Conservation (phyloP, 1,140 invertebrate species). For the Calephelis nemesis region DNA sequence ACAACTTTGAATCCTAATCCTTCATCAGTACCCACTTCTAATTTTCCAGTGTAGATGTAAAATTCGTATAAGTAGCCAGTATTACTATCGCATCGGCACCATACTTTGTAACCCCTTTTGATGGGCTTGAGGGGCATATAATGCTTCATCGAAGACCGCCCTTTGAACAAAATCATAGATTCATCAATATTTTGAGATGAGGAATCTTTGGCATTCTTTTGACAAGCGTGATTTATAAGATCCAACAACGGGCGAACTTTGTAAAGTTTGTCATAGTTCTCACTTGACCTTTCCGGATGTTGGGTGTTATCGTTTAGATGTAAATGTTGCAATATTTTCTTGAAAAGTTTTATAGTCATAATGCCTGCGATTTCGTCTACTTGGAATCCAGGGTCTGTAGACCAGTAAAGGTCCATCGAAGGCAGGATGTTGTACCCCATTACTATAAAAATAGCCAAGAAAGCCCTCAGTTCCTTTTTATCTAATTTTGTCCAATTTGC, state of each 20-base stretch:
- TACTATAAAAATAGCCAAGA: no score
- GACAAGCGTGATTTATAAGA: conserved; percentile 2
- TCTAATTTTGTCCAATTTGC: no score
- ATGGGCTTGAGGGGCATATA: conserved; percentile 70
- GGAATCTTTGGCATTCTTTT: neutral
- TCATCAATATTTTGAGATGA: conserved; percentile 37
- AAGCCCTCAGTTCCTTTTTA: no score
- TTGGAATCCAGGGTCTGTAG: no score
- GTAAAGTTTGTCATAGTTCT: conserved; percentile 17
- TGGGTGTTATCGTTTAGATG: neutral
- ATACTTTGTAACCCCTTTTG: conserved; percentile 69
- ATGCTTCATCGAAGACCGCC: conserved; percentile 50
- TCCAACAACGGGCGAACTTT: conserved; percentile 20
- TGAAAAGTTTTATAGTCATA: conserved; percentile 2
- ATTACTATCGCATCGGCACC: conserved; percentile 34
- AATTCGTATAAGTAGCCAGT: conserved; percentile 29
- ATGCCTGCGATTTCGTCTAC: neutral
- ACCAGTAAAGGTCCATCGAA: no score
- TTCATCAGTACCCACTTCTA: neutral
- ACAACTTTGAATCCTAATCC: conserved; percentile 32
- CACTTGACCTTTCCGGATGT: neutral
- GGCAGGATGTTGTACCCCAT: no score
- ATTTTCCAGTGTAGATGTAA: conserved; percentile 32
- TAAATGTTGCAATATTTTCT: neutral
- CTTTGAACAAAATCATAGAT: conserved; percentile 52